Base-by-base conservation (phyloP, 2,113 vertebrate species). In the Platysteira castanea region DNA sequence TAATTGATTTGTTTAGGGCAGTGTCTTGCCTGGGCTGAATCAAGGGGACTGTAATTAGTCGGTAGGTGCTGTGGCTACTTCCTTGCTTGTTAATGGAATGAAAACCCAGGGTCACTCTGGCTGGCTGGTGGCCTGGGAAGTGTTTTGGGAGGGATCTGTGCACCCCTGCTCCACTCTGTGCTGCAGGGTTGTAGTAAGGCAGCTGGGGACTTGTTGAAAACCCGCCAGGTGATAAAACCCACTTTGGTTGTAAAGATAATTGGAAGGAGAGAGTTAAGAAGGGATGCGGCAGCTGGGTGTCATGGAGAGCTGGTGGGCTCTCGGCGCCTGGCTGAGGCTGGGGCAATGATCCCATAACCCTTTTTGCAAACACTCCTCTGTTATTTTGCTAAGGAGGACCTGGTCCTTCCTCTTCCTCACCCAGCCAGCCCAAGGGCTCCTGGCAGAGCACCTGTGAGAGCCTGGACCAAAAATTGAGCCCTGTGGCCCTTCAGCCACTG, bases 401-500 rank as follows among this genome's bases (percentile, higher is more conserved):
- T 73, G 46, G 24, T 18, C 47, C 61, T 82, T 67, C 41, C 10
- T 61, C 6, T 81, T 89, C 18, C 24, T 79, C 5, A 3, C 30
- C 22, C 9, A 23, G 57, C 9, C 12, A n/a, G 41, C 5, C 47
- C 2, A 8, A 69, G 41, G 70, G 39, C 30, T 93, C 41, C 49
- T 71, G 49, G n/a, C 8, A 52, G 27, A 3, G 27, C 27, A 41
- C 7, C 17, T 2, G 0, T 17, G 28, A 61, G 23, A 84, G 3
- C 17, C 33, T 63, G 69, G 33, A 10, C 11, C 42, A 33, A 37
- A 85, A 86, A 42, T 2, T 0, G 1, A 75, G 26, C 16, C 8
- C 27, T 5, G 2, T 26, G 65, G 74, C 37, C 0, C 1, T 39
- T 57, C 0, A 4, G 60, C 61, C 41, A 10, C 13, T 7, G 13